These are phyloP conservation scores for Netelia inedita DNA, from an alignment of 2,888 invertebrate genomes.

Conservation along the genomic window DNA sequence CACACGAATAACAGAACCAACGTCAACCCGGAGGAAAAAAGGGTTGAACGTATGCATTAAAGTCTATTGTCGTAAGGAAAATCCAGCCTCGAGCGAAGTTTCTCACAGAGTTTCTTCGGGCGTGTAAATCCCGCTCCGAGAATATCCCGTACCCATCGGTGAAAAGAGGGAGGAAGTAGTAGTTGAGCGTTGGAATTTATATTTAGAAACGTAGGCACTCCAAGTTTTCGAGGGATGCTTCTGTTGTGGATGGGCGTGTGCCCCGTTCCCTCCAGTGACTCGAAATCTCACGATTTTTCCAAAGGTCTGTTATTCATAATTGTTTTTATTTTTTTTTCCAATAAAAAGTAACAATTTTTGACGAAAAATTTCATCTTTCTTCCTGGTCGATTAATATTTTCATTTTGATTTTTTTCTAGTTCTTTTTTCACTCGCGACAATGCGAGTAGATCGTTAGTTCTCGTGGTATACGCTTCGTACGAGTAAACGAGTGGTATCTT, in stretches of 20 bases:
- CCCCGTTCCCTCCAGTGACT: conserved; percentile 12
- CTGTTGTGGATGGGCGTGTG: conserved; percentile 16
- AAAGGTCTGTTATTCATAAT: not conserved
- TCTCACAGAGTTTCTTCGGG: not conserved
- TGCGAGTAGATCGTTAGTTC: conserved; percentile 34
- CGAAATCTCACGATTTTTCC: not conserved
- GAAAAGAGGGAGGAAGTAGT: conserved; percentile 25
- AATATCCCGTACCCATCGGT: conserved; percentile 52
- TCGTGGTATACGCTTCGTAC: conserved; percentile 33
- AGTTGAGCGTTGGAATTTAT: conserved; percentile 50
- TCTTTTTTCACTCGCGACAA: conserved; percentile 21
- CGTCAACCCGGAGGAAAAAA: not conserved
- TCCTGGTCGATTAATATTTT: too few species aligned
- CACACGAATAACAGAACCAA: not conserved
- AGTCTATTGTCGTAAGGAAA: not conserved
- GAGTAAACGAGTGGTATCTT: conserved; percentile 35
- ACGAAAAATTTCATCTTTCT: too few species aligned
- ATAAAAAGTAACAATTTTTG: not conserved
- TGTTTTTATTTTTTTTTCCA: conserved; percentile 9
- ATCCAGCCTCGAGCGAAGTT: not conserved
- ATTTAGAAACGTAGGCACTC: conserved; percentile 60
- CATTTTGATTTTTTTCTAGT: conserved; percentile 4
- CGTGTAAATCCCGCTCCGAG: conserved; percentile 39
- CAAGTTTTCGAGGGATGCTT: conserved; percentile 43
- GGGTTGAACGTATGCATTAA: not conserved